Conservation (phyloP, 2,797 vertebrate genomes). For the Pelobates cultripes region DNA sequence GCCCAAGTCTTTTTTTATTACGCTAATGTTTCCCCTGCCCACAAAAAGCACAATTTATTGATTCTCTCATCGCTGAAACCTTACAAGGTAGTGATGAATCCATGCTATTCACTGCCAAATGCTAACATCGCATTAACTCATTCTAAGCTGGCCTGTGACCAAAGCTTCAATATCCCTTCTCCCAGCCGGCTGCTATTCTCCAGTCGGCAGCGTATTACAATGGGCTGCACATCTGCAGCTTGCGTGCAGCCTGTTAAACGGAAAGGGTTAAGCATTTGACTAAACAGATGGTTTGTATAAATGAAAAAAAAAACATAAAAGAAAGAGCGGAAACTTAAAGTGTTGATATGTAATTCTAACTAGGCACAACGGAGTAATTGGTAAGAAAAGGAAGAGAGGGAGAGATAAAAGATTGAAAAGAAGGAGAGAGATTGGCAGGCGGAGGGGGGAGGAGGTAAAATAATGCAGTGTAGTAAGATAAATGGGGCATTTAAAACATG, state of each 20-base stretch:
- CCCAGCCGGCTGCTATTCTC: background rate
- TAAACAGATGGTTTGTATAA: constrained; percentile 51
- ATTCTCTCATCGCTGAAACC: too few species aligned
- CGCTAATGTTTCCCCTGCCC: too few species aligned
- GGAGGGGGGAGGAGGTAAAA: background rate
- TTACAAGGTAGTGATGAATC: too few species aligned
- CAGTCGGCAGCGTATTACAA: too few species aligned
- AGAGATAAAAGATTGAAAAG: constrained; percentile 2
- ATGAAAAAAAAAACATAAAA: constrained; percentile 41
- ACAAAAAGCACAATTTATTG: too few species aligned
- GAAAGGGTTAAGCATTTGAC: constrained; percentile 33
- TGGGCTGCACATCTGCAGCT: background rate
- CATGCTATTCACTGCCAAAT: too few species aligned
- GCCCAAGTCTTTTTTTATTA: too few species aligned
- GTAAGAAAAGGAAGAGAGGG: background rate
- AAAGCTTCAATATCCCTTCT: too few species aligned
- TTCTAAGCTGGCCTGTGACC: too few species aligned
- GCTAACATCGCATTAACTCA: too few species aligned
- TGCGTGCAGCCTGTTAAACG: background rate
- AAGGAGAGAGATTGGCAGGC: constrained; percentile 9
- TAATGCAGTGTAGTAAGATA: background rate
- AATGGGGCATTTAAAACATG: too few species aligned
- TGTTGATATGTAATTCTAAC: constrained; percentile 51
- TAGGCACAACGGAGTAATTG: constrained; percentile 9
- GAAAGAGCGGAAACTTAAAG: constrained; percentile 47